Percentiles rank a stretch among this genome's conserved stretches.
These are phyloP conservation scores for Echinometra lucunter DNA, from an alignment of 53 echinoderm and acorn worm species.

Conservation along the genomic window DNA sequence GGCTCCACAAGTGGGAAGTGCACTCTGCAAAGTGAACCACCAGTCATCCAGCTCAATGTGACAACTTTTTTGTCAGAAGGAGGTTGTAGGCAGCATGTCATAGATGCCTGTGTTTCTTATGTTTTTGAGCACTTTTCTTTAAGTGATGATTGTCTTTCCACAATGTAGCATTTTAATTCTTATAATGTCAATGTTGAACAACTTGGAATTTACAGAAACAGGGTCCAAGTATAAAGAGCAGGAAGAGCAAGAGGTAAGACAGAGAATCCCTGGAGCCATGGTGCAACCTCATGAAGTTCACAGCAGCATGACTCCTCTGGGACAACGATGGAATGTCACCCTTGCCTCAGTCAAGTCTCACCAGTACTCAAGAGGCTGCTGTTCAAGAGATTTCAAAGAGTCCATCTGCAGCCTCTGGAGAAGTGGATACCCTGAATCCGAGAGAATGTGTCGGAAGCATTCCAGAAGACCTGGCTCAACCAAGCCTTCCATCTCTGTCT, in stretches of 20 bases:
- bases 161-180: conserved; percentile 48
- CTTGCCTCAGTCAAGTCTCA: no score
- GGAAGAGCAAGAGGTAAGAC: no score
- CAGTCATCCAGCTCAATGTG: conserved; percentile 25
- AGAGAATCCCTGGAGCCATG: no score
- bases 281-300: no score
- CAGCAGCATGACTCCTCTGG: no score
- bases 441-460: no score
- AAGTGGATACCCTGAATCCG: no score
- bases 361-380: no score
- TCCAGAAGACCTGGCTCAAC: background rate
- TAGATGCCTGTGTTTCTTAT: conserved; percentile 57
- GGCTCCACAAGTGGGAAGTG: background rate
- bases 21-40: conserved; percentile 19
- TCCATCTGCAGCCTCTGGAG: no score
- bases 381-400: no score
- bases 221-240: no score
- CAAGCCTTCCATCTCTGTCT: conserved; percentile 14
- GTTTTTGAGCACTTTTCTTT: conserved; percentile 66
- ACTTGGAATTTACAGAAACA: conserved; percentile 34
- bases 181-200: conserved; percentile 2
- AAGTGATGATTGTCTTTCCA: conserved; percentile 59
- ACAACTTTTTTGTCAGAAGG: conserved; percentile 30
- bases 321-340: no score
- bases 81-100: conserved; percentile 65